Conservation (phyloP, 2,113 vertebrate genomes). For the Myanophis thanlyinensis region DNA sequence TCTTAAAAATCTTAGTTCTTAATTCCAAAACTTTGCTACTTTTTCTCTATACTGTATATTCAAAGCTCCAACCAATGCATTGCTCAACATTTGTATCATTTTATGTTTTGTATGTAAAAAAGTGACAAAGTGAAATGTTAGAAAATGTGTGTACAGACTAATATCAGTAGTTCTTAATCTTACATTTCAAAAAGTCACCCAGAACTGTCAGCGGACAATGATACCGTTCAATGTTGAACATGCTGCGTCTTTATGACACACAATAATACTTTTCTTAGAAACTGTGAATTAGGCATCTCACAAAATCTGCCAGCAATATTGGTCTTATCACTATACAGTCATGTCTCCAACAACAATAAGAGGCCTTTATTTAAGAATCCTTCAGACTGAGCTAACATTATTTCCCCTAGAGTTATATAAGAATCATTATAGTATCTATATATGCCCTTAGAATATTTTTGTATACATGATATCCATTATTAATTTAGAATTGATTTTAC, state of each 20-base stretch:
- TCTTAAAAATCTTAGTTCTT: neutral
- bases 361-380: slow-evolving; percentile 21
- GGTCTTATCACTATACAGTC: neutral
- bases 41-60: neutral
- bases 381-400: slow-evolving; percentile 29
- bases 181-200: neutral
- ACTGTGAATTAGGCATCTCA: neutral
- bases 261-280: neutral
- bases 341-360: neutral
- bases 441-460: neutral
- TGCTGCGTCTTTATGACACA: slow-evolving; percentile 8
- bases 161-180: neutral
- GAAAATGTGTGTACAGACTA: neutral
- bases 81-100: neutral
- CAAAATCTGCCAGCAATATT: neutral
- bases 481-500: slow-evolving; percentile 7
- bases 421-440: neutral
- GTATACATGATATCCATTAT: neutral
- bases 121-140: neutral
- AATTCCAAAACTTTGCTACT: neutral
- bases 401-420: slow-evolving; percentile 19
- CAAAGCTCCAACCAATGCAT: neutral
- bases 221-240: slow-evolving; percentile 11
- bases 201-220: neutral
- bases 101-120: neutral